Evolutionary conservation across 1,140 invertebrate genomes (phyloP).

Genomic region (Drosophila santomea): DNA sequence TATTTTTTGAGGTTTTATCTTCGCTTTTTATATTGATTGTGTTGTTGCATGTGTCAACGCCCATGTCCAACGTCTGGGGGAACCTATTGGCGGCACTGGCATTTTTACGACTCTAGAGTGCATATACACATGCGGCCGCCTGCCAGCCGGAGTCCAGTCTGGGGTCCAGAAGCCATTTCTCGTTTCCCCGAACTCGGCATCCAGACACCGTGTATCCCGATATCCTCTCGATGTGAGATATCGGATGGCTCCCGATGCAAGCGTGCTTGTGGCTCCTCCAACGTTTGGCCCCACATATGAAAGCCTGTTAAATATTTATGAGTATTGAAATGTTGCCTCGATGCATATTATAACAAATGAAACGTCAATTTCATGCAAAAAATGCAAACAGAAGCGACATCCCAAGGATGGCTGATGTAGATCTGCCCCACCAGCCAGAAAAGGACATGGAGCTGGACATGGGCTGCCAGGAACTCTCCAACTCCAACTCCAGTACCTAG

Average conservation of each 20-base stretch:
- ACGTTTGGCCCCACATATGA: conserved; percentile 65
- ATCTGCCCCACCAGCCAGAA: neutral
- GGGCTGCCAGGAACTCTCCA: neutral
- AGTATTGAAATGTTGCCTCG: conserved; percentile 75
- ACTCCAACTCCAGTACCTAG: neutral
- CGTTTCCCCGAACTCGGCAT: conserved; percentile 1
- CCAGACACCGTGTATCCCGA: neutral
- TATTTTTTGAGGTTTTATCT: neutral
- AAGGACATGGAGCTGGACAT: neutral
- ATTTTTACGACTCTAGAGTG: conserved; percentile 48
- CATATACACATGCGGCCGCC: conserved; percentile 16
- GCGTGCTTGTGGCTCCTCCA: conserved; percentile 25
- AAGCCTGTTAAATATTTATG: conserved; percentile 76
- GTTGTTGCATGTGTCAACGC: conserved; percentile 32
- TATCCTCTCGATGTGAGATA: conserved; percentile 11
- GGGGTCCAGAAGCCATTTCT: conserved; percentile 17
- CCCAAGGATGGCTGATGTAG: conserved; percentile 6
- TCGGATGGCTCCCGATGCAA: conserved; percentile 21
- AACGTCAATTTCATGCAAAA: conserved; percentile 73
- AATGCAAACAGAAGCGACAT: conserved; percentile 52
- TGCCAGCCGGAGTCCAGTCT: conserved; percentile 5
- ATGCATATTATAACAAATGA: conserved; percentile 76
- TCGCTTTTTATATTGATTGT: neutral
- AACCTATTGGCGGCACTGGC: neutral
- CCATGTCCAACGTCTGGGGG: conserved; percentile 15